A percentile compares a stretch with the other conserved stretches of the same genome.
phyloP scores from a whole-genome alignment of 2,888 invertebrate species.

The Agrotis puta region DNA sequence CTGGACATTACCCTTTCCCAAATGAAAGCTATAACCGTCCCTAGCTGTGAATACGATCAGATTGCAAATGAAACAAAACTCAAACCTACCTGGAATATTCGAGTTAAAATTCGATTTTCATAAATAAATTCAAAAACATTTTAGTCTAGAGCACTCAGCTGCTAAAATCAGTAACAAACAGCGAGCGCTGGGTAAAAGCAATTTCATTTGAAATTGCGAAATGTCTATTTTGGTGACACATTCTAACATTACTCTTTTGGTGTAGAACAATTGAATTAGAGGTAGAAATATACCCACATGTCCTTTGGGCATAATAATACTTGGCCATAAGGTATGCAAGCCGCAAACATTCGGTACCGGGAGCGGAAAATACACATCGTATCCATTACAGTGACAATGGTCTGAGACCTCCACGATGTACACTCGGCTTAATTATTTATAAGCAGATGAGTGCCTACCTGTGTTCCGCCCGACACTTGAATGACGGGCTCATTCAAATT shows the following conservation, averaged over 20 bases:
- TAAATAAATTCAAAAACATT: constrained; percentile 27
- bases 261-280: constrained; percentile 47
- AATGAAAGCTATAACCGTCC: constrained; percentile 5
- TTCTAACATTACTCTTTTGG: constrained; percentile 24
- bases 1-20: not conserved
- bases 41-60: not conserved
- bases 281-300: constrained; percentile 27
- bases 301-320: constrained; percentile 31
- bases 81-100: not conserved
- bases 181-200: constrained; percentile 13
- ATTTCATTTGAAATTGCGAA: constrained; percentile 8
- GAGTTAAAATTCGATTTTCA: constrained; percentile 3
- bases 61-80: constrained; percentile 4
- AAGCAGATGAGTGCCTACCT: constrained; percentile 71
- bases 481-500: constrained; percentile 70
- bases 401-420: constrained; percentile 38
- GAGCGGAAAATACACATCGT: constrained; percentile 50
- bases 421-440: constrained; percentile 74
- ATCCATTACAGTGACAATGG: constrained; percentile 58
- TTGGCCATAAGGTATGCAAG: constrained; percentile 16
- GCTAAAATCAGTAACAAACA: constrained; percentile 24
- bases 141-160: constrained; percentile 26
- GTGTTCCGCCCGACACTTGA: constrained; percentile 72
- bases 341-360: constrained; percentile 49
- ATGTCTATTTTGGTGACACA: not conserved